These are phyloP conservation scores for Rhinella marina DNA, from an alignment of 2,797 vertebrate genomes.

Conservation along the genomic window DNA sequence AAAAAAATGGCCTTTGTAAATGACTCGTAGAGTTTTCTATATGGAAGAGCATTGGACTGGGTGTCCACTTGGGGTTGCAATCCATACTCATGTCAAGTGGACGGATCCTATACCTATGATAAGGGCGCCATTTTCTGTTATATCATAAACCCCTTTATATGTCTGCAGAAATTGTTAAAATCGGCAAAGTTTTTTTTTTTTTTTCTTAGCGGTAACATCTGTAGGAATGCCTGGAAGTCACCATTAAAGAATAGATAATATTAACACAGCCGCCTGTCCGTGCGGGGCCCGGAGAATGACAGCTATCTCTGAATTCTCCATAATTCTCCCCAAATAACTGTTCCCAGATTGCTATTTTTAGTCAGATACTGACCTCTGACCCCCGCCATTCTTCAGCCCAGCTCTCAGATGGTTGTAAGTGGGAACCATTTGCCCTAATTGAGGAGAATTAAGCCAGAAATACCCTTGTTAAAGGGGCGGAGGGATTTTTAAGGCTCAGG, in stretches of 20 bases:
- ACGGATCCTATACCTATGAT: no score
- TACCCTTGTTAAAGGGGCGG: conserved; percentile 36
- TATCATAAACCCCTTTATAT: no score
- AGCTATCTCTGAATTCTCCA: not conserved
- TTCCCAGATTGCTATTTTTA: conserved; percentile 59
- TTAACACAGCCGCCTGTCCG: not conserved
- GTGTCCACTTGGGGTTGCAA: no score
- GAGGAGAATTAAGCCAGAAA: conserved; percentile 43
- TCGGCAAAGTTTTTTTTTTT: not conserved
- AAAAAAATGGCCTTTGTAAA: no score
- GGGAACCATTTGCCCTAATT: conserved; percentile 54
- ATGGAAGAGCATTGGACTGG: no score
- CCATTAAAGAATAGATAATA: not conserved
- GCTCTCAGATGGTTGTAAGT: conserved; percentile 37
- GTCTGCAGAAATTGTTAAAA: not conserved
- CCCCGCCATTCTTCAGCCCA: conserved; percentile 7
- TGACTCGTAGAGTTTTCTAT: no score
- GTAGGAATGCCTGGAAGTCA: not conserved
- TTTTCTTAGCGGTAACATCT: not conserved
- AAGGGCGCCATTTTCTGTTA: no score
- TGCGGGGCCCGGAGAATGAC: not conserved
- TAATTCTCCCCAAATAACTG: conserved; percentile 44
- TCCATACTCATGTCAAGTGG: no score
- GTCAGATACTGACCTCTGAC: conserved; percentile 43
- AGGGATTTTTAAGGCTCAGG: not conserved